A percentile compares a stretch with the other conserved stretches of the same genome.
These are phyloP conservation scores for Onychomys leucogaster DNA, from an alignment of 2,797 vertebrate genomes.

Conservation along the genomic window DNA sequence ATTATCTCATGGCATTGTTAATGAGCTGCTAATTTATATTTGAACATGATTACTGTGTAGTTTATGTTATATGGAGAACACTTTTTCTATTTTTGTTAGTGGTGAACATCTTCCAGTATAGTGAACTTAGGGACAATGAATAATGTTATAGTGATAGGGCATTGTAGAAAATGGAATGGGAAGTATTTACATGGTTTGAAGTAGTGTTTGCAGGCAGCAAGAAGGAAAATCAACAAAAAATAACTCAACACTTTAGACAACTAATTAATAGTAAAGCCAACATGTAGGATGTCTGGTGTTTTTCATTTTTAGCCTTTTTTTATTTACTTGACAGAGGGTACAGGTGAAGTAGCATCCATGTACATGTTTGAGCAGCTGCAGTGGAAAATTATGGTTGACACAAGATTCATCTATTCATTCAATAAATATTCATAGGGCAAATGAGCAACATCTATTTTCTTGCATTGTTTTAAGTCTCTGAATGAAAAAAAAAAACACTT, in stretches of 20 bases:
- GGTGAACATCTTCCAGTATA: neutral
- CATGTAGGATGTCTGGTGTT: neutral
- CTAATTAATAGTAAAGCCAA: neutral
- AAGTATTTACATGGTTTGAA: neutral
- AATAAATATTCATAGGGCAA: neutral
- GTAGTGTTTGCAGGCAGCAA: neutral
- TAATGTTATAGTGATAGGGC: neutral
- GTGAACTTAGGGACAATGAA: neutral
- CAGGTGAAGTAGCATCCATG: neutral
- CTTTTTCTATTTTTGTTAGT: neutral
- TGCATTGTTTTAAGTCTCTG: neutral
- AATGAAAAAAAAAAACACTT: neutral
- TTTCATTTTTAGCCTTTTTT: neutral
- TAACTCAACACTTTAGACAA: neutral
- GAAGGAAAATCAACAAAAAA: neutral
- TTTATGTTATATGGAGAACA: neutral
- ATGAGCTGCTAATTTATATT: neutral
- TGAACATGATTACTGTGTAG: neutral
- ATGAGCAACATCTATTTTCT: neutral
- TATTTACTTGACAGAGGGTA: neutral
- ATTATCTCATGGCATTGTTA: neutral
- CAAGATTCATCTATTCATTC: neutral
- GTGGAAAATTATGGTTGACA: neutral
- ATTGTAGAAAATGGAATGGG: neutral
- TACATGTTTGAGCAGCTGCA: neutral